Percentiles rank a stretch among this genome's conserved stretches.
These are phyloP conservation scores for Brachynemurus nebulosus DNA, from an alignment of 2,888 invertebrate species.

Conservation along the genomic window DNA sequence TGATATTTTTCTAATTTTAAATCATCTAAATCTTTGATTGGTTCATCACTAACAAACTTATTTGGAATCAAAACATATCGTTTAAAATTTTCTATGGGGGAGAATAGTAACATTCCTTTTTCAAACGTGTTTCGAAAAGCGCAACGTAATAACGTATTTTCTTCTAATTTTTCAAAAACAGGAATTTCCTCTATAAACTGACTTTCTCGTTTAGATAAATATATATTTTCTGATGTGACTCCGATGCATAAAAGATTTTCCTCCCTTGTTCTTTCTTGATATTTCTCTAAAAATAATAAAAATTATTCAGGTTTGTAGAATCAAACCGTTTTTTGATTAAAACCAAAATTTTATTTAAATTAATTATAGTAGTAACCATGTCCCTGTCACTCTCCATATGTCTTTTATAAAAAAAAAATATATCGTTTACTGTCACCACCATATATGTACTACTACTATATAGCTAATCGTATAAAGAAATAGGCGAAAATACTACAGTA, in stretches of 20 bases:
- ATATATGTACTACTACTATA: too few relatives aligned
- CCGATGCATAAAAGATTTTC: slow-evolving; percentile 24
- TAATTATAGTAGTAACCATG: too few relatives aligned
- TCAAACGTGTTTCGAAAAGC: slow-evolving; percentile 19
- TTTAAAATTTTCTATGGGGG: slow-evolving; percentile 21
- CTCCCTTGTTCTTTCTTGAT: slow-evolving; percentile 22
- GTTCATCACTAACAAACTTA: slow-evolving; percentile 18
- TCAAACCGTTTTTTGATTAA: too few relatives aligned
- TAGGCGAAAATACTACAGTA: too few relatives aligned
- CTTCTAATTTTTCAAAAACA: slow-evolving; percentile 19
- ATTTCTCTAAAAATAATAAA: slow-evolving; percentile 19
- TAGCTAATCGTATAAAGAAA: too few relatives aligned
- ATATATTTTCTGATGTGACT: slow-evolving; percentile 13
- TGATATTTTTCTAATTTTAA: slow-evolving; percentile 5
- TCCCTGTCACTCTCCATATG: too few relatives aligned
- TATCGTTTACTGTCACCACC: too few relatives aligned
- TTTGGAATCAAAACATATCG: slow-evolving; percentile 21
- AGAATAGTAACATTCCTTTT: slow-evolving; percentile 21
- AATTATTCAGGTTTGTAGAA: slow-evolving; percentile 11
- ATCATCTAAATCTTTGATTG: not conserved
- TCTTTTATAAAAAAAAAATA: too few relatives aligned
- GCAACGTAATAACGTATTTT: slow-evolving; percentile 23
- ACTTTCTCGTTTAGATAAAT: slow-evolving; percentile 24
- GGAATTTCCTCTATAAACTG: slow-evolving; percentile 17
- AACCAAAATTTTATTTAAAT: too few relatives aligned